These are phyloP conservation scores for Cheilosia vernalis DNA, from an alignment of 2,888 invertebrate species.

Conservation along the genomic window DNA sequence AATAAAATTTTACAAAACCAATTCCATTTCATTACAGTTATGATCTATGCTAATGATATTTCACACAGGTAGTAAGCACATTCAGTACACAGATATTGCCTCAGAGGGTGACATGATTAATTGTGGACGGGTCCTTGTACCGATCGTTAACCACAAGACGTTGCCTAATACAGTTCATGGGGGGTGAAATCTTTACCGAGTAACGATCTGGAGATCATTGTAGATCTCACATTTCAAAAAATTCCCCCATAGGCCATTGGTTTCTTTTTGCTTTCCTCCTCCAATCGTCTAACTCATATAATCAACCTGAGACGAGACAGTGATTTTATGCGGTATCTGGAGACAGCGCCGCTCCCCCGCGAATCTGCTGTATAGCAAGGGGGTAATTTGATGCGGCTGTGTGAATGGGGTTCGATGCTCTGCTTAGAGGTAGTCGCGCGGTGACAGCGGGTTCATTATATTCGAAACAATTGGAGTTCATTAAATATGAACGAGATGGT, in stretches of 20 bases:
- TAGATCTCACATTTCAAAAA: conserved; percentile 11
- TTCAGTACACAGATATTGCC: conserved; percentile 9
- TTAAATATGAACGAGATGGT: conserved; percentile 55
- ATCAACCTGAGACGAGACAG: conserved; percentile 59
- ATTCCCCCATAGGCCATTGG: background rate
- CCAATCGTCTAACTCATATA: conserved; percentile 8
- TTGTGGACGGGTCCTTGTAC: background rate
- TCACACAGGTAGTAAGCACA: background rate
- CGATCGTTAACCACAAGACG: conserved; percentile 26
- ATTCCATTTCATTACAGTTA: conserved; percentile 29
- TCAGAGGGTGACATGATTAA: conserved; percentile 41
- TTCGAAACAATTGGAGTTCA: conserved; percentile 62
- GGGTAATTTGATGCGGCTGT: conserved; percentile 57
- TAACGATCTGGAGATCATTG: conserved; percentile 30
- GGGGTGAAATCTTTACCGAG: conserved; percentile 3
- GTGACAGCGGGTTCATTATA: conserved; percentile 33
- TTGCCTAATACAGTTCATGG: conserved; percentile 4
- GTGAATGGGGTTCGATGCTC: conserved; percentile 39
- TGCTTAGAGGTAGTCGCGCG: conserved; percentile 21
- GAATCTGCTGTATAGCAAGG: conserved; percentile 20
- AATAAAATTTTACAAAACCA: conserved; percentile 30
- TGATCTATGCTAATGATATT: conserved; percentile 42
- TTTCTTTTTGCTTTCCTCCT: conserved; percentile 2
- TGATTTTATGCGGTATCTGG: conserved; percentile 51
- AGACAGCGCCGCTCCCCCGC: conserved; percentile 4